Conservation (phyloP, 1,140 invertebrate genomes). For the Agrilus planipennis region DNA sequence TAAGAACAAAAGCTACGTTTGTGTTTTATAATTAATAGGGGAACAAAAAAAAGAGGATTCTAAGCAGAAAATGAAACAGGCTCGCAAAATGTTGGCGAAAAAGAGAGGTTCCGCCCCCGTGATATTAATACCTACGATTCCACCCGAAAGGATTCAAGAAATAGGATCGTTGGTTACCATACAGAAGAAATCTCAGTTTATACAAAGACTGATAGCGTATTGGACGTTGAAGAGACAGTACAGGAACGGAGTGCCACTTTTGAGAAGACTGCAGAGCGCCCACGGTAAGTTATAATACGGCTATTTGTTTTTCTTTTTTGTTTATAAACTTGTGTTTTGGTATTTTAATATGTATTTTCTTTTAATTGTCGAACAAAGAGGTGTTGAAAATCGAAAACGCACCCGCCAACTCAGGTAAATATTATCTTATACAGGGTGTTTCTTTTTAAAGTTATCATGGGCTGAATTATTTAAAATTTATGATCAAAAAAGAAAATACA, state of each 20-base stretch:
- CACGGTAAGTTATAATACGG: no score
- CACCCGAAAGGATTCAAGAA: slow-evolving; percentile 75
- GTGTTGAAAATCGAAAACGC: no score
- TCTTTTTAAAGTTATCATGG: no score
- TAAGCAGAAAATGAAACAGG: slow-evolving; percentile 61
- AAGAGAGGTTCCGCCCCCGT: slow-evolving; percentile 82
- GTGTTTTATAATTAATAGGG: slow-evolving; percentile 7
- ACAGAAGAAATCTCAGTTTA: slow-evolving; percentile 71
- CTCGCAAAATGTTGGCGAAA: slow-evolving; percentile 57
- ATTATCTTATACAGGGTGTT: no score
- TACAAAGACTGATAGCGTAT: slow-evolving; percentile 78
- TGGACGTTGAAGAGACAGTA: slow-evolving; percentile 95
- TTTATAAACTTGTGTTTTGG: no score
- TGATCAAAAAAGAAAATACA: no score
- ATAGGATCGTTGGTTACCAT: slow-evolving; percentile 61
- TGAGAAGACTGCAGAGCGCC: slow-evolving; percentile 70
- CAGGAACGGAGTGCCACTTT: slow-evolving; percentile 87
- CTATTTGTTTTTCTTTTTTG: no score
- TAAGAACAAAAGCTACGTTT: no score
- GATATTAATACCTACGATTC: slow-evolving; percentile 88
- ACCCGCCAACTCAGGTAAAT: no score
- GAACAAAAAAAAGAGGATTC: slow-evolving; percentile 38
- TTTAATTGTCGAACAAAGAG: no score
- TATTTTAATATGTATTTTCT: no score
- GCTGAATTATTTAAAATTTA: no score